Conservation (phyloP, 2,113 vertebrate genomes). For the Psittacula cyanocephala region DNA sequence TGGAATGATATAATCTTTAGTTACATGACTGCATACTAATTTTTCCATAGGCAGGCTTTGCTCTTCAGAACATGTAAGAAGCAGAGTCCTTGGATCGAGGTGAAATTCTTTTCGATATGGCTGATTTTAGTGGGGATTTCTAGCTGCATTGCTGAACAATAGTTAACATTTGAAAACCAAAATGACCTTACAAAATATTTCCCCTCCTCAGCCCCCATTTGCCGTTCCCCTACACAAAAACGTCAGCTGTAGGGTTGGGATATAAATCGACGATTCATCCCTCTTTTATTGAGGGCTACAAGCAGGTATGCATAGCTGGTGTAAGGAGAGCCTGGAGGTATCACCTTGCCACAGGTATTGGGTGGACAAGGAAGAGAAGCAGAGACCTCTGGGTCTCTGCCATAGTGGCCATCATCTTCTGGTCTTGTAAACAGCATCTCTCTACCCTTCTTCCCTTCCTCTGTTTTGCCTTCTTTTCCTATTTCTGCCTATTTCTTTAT, state of each 20-base stretch:
- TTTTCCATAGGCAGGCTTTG: neutral
- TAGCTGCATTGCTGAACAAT: neutral
- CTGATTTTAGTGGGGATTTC: neutral
- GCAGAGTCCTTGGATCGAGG: neutral
- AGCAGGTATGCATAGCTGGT: neutral
- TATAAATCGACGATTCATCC: accelerated
- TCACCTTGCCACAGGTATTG: neutral
- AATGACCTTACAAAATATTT: neutral
- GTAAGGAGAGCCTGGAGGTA: neutral
- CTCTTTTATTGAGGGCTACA: neutral
- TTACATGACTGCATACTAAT: neutral
- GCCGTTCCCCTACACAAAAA: neutral
- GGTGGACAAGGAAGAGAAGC: neutral
- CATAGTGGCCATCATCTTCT: neutral
- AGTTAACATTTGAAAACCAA: neutral
- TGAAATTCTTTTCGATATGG: neutral
- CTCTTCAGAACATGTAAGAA: neutral
- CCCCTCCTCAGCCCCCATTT: neutral
- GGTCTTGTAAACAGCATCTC: neutral
- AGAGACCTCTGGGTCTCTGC: neutral
- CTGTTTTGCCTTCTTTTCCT: neutral
- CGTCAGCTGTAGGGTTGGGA: neutral
- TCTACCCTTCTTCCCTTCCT: neutral
- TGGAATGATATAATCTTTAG: slow-evolving; percentile 15
- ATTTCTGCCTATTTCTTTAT: neutral